Base-by-base conservation (phyloP, 2,113 vertebrate species). In the Rhinopomastus cyanomelas region DNA sequence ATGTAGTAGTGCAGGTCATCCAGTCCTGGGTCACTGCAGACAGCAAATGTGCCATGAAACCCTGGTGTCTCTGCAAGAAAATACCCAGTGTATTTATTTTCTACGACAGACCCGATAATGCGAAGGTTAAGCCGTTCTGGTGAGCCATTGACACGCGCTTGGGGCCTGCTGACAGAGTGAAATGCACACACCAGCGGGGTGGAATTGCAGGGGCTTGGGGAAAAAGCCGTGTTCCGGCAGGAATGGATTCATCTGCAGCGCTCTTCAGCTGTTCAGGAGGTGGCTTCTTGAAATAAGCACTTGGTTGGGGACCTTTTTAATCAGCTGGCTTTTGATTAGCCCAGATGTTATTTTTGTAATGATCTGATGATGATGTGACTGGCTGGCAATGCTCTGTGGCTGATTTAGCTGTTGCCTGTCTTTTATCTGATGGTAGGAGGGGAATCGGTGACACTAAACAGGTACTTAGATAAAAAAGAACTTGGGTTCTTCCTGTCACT, bases 311-410 rank as follows among this genome's bases (percentile, higher is more conserved):
- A 89, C 94, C 90, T 95, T 93, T 92, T 83, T 84, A 80, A 85
- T 88, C 81, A 78, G 71, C 85, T 88, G 76, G 72, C 59, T 94
- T 93, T 95, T 87, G 49, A 88, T 82, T 46, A 94, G 93, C 82
- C 94, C 83, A 90, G 73, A 89, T 57, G 68, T 87, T 96, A 94
- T 96, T 96, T 97, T 97, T 95, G 42, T 96, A 96, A 88, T 57
- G 64, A 92, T 57, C 74, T 37, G 37, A 73, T 69, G 3, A 25
- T 64, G 87, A 72, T 26, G 78, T 53, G 84, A 64, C 59, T 68
- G 82, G 77, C 71, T 86, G 79, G 74, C 87, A 80, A 76, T 3
- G 26, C 69, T 90, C 17, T n/a, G 0, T 59, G 78, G 71, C 34
- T 61, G 59, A 59, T 66, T 27, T 52, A 81, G 52, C 76, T 91